Percentiles rank a stretch among this genome's conserved stretches.
These are phyloP conservation scores for Ophiodon elongatus DNA, from an alignment of 2,113 vertebrate species.

Conservation along the genomic window DNA sequence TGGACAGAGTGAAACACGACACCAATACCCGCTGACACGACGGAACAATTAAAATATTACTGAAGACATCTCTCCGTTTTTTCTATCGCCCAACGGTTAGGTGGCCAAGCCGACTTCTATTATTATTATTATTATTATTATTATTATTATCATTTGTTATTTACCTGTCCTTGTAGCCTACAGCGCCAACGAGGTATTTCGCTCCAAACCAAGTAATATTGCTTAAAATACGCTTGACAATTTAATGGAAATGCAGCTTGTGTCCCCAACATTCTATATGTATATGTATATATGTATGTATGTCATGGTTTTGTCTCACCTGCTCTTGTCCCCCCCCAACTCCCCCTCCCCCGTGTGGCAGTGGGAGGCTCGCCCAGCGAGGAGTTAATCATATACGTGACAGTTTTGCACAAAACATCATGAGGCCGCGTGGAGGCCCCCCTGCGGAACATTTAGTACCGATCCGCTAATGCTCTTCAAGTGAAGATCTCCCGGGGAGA, in stretches of 20 bases:
- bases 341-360: background rate
- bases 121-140: too few species aligned
- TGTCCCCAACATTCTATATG: slow-evolving; percentile 4
- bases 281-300: background rate
- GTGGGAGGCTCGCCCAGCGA: slow-evolving; percentile 16
- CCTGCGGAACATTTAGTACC: slow-evolving; percentile 62
- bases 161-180: too few species aligned
- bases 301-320: slow-evolving; percentile 29
- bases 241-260: background rate
- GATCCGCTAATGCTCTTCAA: slow-evolving; percentile 54
- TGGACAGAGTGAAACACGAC: background rate
- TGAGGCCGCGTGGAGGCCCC: slow-evolving; percentile 55
- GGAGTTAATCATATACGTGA: slow-evolving; percentile 69
- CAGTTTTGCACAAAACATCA: slow-evolving; percentile 62
- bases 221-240: background rate
- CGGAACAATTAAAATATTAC: background rate
- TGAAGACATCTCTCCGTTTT: background rate
- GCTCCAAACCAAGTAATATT: too few species aligned
- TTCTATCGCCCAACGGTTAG: too few species aligned
- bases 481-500: slow-evolving; percentile 26
- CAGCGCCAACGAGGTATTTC: too few species aligned
- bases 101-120: too few species aligned
- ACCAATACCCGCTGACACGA: background rate
- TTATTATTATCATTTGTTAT: too few species aligned
- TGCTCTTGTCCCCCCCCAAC: background rate